Percentiles rank a stretch among this genome's conserved stretches.
These are phyloP conservation scores for Arion vulgaris DNA, from an alignment of 1,140 invertebrate species.

Conservation along the genomic window DNA sequence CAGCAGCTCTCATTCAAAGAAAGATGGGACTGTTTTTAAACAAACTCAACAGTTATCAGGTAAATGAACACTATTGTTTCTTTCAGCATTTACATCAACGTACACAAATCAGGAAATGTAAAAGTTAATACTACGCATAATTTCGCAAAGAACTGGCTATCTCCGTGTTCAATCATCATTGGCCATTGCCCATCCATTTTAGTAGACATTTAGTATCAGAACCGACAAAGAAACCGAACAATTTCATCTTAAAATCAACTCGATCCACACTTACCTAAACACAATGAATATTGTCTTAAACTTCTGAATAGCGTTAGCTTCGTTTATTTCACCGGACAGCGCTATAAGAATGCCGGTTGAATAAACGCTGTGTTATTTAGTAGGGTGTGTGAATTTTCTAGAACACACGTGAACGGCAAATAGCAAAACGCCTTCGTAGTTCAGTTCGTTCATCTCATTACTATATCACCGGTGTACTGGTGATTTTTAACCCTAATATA, in stretches of 20 bases:
- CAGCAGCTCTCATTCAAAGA: too few relatives aligned
- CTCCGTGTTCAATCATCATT: not conserved
- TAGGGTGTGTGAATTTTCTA: slow-evolving; percentile 45
- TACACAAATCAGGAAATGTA: too few relatives aligned
- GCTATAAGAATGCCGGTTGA: not conserved
- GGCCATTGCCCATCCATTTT: not conserved
- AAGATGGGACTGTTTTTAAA: too few relatives aligned
- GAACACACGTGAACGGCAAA: slow-evolving; percentile 50
- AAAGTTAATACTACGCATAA: too few relatives aligned
- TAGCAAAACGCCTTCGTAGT: slow-evolving; percentile 22
- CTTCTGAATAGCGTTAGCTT: not conserved
- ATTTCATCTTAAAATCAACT: not conserved
- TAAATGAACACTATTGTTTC: too few relatives aligned
- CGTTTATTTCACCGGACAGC: not conserved
- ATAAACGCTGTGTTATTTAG: not conserved
- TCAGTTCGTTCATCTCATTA: slow-evolving; percentile 17
- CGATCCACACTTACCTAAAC: not conserved
- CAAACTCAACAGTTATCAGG: too few relatives aligned
- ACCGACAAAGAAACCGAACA: not conserved
- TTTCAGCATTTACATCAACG: too few relatives aligned
- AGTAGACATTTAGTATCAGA: too few relatives aligned
- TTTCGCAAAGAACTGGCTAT: too few relatives aligned
- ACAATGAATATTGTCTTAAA: not conserved
- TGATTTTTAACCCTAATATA: too few relatives aligned
- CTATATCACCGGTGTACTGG: slow-evolving; percentile 21